phyloP scores from a whole-genome alignment of 2,113 vertebrate genomes.

The Hydrochoerus hydrochaeris region DNA sequence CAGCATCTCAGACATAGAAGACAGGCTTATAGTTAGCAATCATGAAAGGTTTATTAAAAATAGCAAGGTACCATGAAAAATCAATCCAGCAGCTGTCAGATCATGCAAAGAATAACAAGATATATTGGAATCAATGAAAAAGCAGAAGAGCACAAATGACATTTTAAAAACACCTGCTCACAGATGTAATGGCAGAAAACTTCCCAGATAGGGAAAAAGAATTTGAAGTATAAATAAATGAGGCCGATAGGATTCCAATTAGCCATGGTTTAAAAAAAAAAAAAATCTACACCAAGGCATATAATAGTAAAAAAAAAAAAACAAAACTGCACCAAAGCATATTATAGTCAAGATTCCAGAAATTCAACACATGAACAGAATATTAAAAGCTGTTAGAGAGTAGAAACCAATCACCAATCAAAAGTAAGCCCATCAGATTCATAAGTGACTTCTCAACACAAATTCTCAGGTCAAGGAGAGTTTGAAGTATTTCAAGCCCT shows the following conservation, averaged over 20 bases:
- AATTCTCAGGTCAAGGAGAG: neutral
- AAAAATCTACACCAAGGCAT: neutral
- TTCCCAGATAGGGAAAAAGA: neutral
- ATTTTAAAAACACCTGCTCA: neutral
- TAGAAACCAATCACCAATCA: neutral
- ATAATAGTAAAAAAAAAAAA: neutral
- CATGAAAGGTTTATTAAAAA: neutral
- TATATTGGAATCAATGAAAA: neutral
- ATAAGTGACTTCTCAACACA: neutral
- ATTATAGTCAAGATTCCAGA: neutral
- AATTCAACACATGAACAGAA: neutral
- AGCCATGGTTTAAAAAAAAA: neutral
- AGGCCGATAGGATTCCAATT: neutral
- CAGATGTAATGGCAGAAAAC: neutral
- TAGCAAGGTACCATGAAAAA: neutral
- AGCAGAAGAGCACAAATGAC: neutral
- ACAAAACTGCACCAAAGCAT: neutral
- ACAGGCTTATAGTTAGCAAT: neutral
- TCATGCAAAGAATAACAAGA: neutral
- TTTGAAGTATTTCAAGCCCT: neutral
- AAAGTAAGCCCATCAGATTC: neutral
- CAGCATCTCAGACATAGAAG: neutral
- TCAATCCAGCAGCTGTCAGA: neutral
- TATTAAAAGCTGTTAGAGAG: neutral
- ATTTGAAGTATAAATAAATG: neutral